Percentiles rank a stretch among this genome's conserved stretches.
These are phyloP conservation scores for Agonopterix arenella DNA, from an alignment of 2,888 invertebrate genomes.

Conservation along the genomic window DNA sequence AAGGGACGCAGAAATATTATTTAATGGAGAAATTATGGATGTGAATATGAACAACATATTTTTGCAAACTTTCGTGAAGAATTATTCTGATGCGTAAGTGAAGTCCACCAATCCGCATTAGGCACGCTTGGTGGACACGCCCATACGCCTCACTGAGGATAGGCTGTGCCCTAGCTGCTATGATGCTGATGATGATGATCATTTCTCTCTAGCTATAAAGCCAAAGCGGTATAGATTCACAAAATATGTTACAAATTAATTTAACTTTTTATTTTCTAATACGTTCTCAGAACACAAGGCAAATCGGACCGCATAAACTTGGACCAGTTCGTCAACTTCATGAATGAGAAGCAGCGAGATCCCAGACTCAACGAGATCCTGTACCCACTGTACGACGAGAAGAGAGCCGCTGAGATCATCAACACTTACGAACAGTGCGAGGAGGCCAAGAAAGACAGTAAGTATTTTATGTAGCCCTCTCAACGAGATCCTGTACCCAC, in stretches of 20 bases:
- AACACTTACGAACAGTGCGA: conserved; percentile 93
- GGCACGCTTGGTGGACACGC: too few relatives aligned
- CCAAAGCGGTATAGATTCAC: neutral
- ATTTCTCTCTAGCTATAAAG: neutral
- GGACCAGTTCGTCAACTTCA: conserved; percentile 92
- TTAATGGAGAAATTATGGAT: too few relatives aligned
- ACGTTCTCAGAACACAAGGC: conserved; percentile 85
- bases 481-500: conserved; percentile 98
- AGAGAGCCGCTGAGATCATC: conserved; percentile 94
- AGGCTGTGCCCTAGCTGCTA: too few relatives aligned
- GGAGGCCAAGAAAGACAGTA: conserved; percentile 83
- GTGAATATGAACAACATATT: too few relatives aligned
- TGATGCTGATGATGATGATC: too few relatives aligned
- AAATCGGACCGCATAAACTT: conserved; percentile 91
- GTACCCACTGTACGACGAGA: conserved; percentile 97
- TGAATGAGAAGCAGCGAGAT: conserved; percentile 98
- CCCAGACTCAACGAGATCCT: conserved; percentile 99
- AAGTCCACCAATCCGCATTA: too few relatives aligned
- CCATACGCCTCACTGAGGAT: too few relatives aligned
- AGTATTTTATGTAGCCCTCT: conserved; percentile 73
- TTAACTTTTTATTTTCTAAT: neutral
- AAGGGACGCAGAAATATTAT: too few relatives aligned
- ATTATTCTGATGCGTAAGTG: too few relatives aligned
- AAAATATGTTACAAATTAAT: neutral
- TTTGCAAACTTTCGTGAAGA: too few relatives aligned